Percentiles rank a stretch among this genome's conserved stretches.
Evolutionary conservation across 2,888 invertebrate species (phyloP).

Genomic region (Xanthia togata): DNA sequence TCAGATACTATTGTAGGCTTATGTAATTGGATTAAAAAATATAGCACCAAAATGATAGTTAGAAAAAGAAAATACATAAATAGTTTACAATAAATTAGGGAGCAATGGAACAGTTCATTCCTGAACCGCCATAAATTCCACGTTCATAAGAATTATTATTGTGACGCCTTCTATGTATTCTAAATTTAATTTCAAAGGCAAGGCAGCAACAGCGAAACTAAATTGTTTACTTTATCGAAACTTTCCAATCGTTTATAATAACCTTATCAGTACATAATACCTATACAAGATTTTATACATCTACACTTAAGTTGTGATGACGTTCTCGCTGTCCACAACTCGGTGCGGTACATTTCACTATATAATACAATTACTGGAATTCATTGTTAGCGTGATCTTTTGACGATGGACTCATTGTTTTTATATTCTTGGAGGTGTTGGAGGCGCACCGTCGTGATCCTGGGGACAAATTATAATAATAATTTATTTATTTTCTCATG

Average conservation of each 20-base stretch:
- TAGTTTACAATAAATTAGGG: conserved; percentile 22
- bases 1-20: conserved; percentile 7
- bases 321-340: conserved; percentile 59
- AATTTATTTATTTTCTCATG: not conserved
- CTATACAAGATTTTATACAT: conserved; percentile 68
- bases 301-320: conserved; percentile 65
- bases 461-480: conserved; percentile 63
- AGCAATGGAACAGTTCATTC: conserved; percentile 28
- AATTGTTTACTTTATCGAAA: conserved; percentile 54
- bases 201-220: conserved; percentile 62
- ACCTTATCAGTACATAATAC: conserved; percentile 62
- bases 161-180: conserved; percentile 32
- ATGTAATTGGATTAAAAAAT: conserved; percentile 35
- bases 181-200: conserved; percentile 55
- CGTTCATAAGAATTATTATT: conserved; percentile 45
- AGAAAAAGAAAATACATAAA: conserved; percentile 36
- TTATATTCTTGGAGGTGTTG: conserved; percentile 87
- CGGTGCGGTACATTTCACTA: conserved; percentile 63
- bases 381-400: conserved; percentile 71
- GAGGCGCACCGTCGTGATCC: conserved; percentile 88
- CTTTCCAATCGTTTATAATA: conserved; percentile 57
- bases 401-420: conserved; percentile 55
- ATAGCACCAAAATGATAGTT: conserved; percentile 61
- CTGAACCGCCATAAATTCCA: conserved; percentile 24
- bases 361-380: conserved; percentile 81